Conservation (phyloP, 2,113 vertebrate genomes). For the Trinectes maculatus region DNA sequence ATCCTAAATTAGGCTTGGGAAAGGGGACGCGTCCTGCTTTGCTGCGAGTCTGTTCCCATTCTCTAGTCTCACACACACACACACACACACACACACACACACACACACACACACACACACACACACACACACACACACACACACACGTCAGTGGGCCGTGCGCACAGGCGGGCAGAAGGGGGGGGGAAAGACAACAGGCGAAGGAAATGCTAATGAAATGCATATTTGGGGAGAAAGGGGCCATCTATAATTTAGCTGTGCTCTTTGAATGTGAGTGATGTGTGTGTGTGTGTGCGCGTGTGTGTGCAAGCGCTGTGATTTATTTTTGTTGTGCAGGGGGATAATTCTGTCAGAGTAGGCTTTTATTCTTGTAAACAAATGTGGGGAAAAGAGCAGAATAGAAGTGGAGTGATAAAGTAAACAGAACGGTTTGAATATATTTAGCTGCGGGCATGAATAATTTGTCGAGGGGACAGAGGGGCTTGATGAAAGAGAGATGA, state of each 20-base stretch:
- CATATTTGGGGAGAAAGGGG: constrained; percentile 81
- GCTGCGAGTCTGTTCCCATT: constrained; percentile 79
- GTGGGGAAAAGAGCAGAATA: constrained; percentile 77
- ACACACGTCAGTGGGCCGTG: constrained; percentile 37
- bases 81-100: constrained; percentile 42
- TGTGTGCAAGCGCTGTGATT: constrained; percentile 79
- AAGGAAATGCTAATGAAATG: constrained; percentile 84
- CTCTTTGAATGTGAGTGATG: constrained; percentile 84
- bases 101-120: constrained; percentile 38
- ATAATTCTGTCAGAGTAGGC: constrained; percentile 83
- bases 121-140: constrained; percentile 37
- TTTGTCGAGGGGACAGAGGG: constrained; percentile 70
- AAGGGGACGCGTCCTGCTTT: constrained; percentile 85
- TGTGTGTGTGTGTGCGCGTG: constrained; percentile 74
- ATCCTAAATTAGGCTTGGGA: constrained; percentile 85
- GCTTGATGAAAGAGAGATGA: constrained; percentile 70
- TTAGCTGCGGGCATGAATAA: constrained; percentile 78
- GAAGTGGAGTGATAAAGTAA: constrained; percentile 82
- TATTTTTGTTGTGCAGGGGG: constrained; percentile 80
- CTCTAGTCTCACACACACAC: constrained; percentile 40
- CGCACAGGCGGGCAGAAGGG: constrained; percentile 39
- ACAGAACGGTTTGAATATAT: constrained; percentile 82
- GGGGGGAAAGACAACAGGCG: constrained; percentile 65
- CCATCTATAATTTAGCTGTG: constrained; percentile 84
- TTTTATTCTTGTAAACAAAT: constrained; percentile 86